Evolutionary conservation across 2,113 vertebrate genomes (phyloP), one percentile per base, ranked within the genome.

Genomic region (Eurystomus gularis): DNA sequence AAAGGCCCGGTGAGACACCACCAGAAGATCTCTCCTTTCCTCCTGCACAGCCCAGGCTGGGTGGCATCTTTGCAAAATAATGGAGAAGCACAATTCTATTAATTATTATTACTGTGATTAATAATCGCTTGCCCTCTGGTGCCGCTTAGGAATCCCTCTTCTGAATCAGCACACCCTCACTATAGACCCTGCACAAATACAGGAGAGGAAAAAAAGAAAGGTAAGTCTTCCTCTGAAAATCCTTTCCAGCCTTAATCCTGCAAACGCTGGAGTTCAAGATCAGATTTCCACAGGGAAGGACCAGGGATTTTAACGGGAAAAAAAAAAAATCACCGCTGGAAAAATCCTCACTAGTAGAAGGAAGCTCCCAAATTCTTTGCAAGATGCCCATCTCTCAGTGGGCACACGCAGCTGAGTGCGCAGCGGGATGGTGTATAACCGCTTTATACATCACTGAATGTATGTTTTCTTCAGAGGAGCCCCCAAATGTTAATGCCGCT

Each of bases 381-480:
- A 6, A 69, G 21, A 66, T 83, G 52, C 70, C 48, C 61, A 33
- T 2, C 5, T 95, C 97, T 48, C 94, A 60, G 76, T 83, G 40
- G 89, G 81, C 84, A 20, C 35, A 8, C 1, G 4, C 80, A 68
- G 81, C 80, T 96, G 97, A 96, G 62, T 1, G 4, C 92, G 76
- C 91, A 49, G 87, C 8, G 29, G 68, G 61, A 24, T 42, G 33
- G 33, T 86, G 82, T 75, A 19, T 91, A 29, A 80, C 86, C 16
- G 93, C 84, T 70, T 93, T 94, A 84, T 79, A 44, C 71, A 17
- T 28, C 20, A 28, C 3, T 87, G 77, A 91, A 91, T 66, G 73
- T 73, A 57, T 40, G 92, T 25, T 75, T 79, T 89, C 93, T 94
- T 83, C 82, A 55, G 51, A 92, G 82, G 11, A 93, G 88, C 26